A percentile compares a stretch with the other conserved stretches of the same genome.
Conservation (phyloP, 2,888 invertebrate genomes). For the Drosophila anomalata region DNA sequence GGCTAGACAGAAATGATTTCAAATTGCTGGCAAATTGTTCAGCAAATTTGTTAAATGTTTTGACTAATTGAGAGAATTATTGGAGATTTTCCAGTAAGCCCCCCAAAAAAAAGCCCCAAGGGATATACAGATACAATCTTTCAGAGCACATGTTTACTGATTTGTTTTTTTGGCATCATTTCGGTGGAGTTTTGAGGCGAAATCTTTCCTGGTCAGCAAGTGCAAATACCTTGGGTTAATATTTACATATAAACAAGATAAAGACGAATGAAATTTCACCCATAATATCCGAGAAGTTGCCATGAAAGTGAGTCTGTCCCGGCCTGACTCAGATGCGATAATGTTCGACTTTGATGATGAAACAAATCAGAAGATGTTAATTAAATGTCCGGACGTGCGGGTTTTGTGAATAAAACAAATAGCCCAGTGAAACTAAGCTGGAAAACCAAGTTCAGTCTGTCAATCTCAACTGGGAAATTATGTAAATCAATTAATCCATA, state of each 20-base stretch:
- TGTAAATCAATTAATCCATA: slow-evolving; percentile 36
- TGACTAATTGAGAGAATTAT: neutral
- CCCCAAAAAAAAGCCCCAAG: neutral
- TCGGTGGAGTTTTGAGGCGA: slow-evolving; percentile 46
- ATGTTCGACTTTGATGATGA: slow-evolving; percentile 23
- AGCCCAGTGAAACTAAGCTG: slow-evolving; percentile 63
- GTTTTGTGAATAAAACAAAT: slow-evolving; percentile 14
- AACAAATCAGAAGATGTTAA: slow-evolving; percentile 40
- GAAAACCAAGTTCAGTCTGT: slow-evolving; percentile 47
- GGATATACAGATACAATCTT: neutral
- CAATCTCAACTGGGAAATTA: slow-evolving; percentile 29
- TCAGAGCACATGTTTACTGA: slow-evolving; percentile 12
- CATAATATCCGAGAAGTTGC: slow-evolving; percentile 26
- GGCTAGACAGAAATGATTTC: slow-evolving; percentile 29
- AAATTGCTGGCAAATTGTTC: slow-evolving; percentile 16
- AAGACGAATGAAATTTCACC: slow-evolving; percentile 42
- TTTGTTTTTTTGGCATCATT: slow-evolving; percentile 43
- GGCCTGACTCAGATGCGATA: slow-evolving; percentile 35
- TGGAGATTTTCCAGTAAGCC: slow-evolving; percentile 2
- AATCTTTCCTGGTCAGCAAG: slow-evolving; percentile 41
- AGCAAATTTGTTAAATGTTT: slow-evolving; percentile 24
- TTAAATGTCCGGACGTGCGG: slow-evolving; percentile 11
- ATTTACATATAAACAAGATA: slow-evolving; percentile 36
- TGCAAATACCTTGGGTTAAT: slow-evolving; percentile 57
- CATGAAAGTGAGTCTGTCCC: slow-evolving; percentile 28